A percentile compares a stretch with the other conserved stretches of the same genome.
These are phyloP conservation scores for Coenobita brevimanus DNA, from an alignment of 1,140 invertebrate species.

Conservation along the genomic window DNA sequence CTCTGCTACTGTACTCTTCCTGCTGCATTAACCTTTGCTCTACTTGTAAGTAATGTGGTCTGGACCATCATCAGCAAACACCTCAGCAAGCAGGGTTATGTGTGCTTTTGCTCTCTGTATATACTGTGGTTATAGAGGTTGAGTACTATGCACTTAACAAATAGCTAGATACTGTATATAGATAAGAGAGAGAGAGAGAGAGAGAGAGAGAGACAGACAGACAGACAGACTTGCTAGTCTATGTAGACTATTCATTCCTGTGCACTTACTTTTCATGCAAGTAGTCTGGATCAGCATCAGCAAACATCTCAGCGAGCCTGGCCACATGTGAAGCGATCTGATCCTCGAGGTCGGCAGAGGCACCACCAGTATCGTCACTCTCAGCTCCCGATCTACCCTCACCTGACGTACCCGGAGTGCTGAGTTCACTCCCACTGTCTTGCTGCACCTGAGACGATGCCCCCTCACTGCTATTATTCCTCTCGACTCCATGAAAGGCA, in stretches of 20 bases:
- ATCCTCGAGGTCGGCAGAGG: conserved; percentile 33
- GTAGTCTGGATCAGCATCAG: conserved; percentile 54
- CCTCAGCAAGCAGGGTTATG: too few species aligned
- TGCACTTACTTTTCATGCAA: conserved; percentile 42
- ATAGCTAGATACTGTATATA: too few species aligned
- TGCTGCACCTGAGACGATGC: neutral
- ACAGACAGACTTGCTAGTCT: too few species aligned
- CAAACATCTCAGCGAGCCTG: conserved; percentile 44
- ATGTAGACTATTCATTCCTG: too few species aligned
- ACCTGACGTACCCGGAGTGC: neutral
- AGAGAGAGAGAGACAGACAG: too few species aligned
- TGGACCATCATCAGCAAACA: too few species aligned
- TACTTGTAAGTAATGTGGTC: too few species aligned
- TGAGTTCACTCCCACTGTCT: neutral
- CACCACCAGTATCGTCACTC: conserved; percentile 2
- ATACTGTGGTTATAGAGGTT: too few species aligned
- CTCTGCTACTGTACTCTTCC: too few species aligned
- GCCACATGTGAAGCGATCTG: conserved; percentile 6
- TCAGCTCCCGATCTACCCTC: conserved; percentile 13
- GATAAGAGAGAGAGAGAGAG: neutral
- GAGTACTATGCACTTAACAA: too few species aligned
- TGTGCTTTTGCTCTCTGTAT: too few species aligned
- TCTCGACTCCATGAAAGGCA: conserved; percentile 33
- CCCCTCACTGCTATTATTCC: neutral
- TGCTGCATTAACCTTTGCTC: too few species aligned